phyloP scores from a whole-genome alignment of 2,113 vertebrate genomes.

The Pionites leucogaster region DNA sequence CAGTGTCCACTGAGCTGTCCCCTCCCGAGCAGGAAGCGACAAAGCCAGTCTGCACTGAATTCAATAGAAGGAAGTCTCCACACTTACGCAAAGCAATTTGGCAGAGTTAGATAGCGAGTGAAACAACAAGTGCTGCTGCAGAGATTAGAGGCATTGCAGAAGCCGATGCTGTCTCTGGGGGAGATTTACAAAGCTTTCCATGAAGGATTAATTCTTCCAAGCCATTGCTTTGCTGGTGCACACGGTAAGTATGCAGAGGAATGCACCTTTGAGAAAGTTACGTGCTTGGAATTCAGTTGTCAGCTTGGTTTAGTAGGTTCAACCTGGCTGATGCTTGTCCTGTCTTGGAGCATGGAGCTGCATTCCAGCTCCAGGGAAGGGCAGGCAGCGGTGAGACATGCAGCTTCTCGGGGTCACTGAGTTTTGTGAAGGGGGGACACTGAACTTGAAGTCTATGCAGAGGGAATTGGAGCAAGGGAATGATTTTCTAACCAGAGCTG shows the following conservation, averaged over 20 bases:
- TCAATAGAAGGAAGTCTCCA: conserved; percentile 87
- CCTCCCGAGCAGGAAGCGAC: conserved; percentile 75
- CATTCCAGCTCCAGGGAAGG: background rate
- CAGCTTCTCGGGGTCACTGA: background rate
- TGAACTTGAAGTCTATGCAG: background rate
- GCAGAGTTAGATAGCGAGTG: conserved; percentile 65
- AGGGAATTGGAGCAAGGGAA: background rate
- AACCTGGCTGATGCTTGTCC: background rate
- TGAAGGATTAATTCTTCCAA: conserved; percentile 17
- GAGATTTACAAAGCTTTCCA: background rate
- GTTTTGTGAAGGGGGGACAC: background rate
- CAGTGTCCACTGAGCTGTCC: background rate
- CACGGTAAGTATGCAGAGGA: background rate
- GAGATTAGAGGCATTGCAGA: background rate
- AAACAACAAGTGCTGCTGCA: conserved; percentile 55
- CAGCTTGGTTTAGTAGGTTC: background rate
- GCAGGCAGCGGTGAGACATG: background rate
- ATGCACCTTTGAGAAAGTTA: background rate
- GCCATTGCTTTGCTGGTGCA: background rate
- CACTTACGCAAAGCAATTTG: conserved; percentile 80
- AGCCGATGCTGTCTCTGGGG: background rate
- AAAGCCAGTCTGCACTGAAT: conserved; percentile 71
- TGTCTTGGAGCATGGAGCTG: background rate
- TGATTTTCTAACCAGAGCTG: background rate
- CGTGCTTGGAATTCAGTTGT: background rate